Evolutionary conservation across 2,888 invertebrate genomes (phyloP).

Genomic region (Tetragnatha montana): DNA sequence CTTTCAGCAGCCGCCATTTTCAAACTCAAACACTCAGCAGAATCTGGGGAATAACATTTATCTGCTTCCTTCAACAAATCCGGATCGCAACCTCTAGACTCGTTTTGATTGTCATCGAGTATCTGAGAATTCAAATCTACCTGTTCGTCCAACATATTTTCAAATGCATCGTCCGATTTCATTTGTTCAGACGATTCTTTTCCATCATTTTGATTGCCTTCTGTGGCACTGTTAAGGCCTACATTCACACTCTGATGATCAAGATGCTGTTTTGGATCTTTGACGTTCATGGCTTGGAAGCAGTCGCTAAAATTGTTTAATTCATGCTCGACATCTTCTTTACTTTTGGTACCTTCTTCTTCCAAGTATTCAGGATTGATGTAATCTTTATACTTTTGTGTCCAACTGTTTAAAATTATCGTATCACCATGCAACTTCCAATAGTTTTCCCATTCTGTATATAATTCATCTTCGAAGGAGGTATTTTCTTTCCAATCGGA

Average conservation of each 20-base stretch:
- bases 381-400: slow-evolving; percentile 59
- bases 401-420: slow-evolving; percentile 60
- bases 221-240: not conserved
- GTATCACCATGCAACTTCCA: slow-evolving; percentile 59
- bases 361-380: slow-evolving; percentile 45
- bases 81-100: not conserved
- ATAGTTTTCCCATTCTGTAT: slow-evolving; percentile 50
- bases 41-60: not conserved
- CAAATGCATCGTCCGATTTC: not conserved
- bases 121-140: not conserved
- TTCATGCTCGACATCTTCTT: not conserved
- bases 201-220: not conserved
- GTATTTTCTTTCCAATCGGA: not conserved
- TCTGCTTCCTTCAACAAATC: not conserved
- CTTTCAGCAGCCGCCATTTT: not conserved
- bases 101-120: not conserved
- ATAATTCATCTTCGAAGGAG: slow-evolving; percentile 1
- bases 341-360: not conserved
- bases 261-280: not conserved
- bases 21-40: not conserved
- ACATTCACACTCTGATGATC: not conserved
- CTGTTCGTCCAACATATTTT: not conserved
- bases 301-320: slow-evolving; percentile 31
- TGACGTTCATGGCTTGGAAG: slow-evolving; percentile 34
- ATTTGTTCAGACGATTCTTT: not conserved